Conservation (phyloP, 2,113 vertebrate genomes). For the Neofelis nebulosa region DNA sequence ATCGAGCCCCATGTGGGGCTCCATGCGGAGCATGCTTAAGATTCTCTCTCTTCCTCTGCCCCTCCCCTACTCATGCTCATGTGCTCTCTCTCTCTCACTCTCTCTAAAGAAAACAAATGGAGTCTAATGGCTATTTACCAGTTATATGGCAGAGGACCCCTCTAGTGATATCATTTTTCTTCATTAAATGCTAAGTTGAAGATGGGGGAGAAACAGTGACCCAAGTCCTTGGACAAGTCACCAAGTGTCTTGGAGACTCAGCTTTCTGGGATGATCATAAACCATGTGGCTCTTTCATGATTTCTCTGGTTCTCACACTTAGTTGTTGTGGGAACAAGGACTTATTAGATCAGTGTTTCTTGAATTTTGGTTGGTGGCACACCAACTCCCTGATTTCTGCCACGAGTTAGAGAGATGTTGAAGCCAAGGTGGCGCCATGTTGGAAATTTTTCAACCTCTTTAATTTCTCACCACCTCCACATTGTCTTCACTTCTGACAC, state of each 20-base stretch:
- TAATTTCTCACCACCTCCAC: not conserved
- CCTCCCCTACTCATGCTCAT: too few relatives aligned
- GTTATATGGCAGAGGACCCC: not conserved
- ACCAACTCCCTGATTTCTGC: not conserved
- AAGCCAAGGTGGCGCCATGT: not conserved
- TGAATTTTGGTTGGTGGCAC: not conserved
- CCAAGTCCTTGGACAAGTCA: not conserved
- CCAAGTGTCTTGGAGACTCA: not conserved
- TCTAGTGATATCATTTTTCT: not conserved
- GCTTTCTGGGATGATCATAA: not conserved
- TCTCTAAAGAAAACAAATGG: too few relatives aligned
- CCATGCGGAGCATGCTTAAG: too few relatives aligned
- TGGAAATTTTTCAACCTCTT: not conserved
- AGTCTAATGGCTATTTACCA: not conserved
- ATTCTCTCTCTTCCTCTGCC: too few relatives aligned
- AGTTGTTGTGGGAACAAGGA: not conserved
- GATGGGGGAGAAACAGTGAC: not conserved
- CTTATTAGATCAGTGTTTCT: not conserved
- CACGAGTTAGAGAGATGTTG: not conserved
- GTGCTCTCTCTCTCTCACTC: too few relatives aligned
- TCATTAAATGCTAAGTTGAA: not conserved
- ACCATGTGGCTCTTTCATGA: not conserved
- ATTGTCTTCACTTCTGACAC: not conserved
- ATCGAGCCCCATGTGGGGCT: too few relatives aligned
- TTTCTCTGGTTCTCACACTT: not conserved